These are phyloP conservation scores for Mystacides longicornis DNA, from an alignment of 2,888 invertebrate species.

Conservation along the genomic window DNA sequence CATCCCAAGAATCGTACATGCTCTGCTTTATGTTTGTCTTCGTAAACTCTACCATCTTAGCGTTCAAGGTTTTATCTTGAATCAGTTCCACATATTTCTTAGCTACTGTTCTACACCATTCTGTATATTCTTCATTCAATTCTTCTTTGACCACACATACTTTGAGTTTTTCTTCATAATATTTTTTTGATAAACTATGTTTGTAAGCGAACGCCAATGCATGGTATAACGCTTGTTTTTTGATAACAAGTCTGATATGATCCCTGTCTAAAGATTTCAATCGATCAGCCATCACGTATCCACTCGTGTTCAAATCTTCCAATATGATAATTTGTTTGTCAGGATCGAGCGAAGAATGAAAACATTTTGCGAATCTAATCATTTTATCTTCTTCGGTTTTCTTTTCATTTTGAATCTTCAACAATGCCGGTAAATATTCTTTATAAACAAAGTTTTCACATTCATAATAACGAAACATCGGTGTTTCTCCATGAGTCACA, in stretches of 20 bases:
- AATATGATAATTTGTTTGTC: constrained; percentile 11
- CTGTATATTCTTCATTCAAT: neutral
- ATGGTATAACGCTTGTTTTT: constrained; percentile 13
- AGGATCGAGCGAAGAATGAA: constrained; percentile 1
- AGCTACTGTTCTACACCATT: neutral
- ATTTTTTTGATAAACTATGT: neutral
- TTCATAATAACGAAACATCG: constrained; percentile 5
- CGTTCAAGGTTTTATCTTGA: constrained; percentile 4
- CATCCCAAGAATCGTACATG: neutral
- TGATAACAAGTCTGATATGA: constrained; percentile 13
- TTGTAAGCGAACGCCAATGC: constrained; percentile 12
- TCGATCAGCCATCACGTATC: constrained; percentile 16
- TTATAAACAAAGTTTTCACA: constrained; percentile 13
- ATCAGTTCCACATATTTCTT: constrained; percentile 2
- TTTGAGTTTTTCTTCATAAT: neutral
- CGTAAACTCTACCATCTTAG: neutral
- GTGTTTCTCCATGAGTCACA: neutral
- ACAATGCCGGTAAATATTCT: constrained; percentile 11
- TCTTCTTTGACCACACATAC: neutral
- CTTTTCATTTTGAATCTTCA: constrained; percentile 20
- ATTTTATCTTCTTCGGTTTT: constrained; percentile 18
- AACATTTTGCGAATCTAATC: constrained; percentile 15
- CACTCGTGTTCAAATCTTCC: constrained; percentile 15
- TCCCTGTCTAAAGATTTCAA: constrained; percentile 15
- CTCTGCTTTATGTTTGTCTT: neutral